Evolutionary conservation across 2,888 invertebrate genomes (phyloP).

Genomic region (Crematogaster levior): DNA sequence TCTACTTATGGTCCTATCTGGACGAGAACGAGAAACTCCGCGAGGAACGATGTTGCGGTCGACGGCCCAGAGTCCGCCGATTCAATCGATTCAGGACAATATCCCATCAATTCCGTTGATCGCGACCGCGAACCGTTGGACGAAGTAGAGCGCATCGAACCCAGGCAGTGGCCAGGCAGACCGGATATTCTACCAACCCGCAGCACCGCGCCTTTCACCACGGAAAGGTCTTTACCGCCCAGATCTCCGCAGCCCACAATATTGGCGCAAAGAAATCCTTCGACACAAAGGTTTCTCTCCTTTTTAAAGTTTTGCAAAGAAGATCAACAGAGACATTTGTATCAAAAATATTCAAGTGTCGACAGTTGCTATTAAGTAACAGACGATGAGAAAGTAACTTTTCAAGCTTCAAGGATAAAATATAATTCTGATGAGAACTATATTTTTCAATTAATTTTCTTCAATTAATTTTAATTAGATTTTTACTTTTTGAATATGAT

Average conservation of each 20-base stretch:
- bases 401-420: neutral
- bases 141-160: slow-evolving; percentile 79
- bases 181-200: slow-evolving; percentile 69
- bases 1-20: slow-evolving; percentile 53
- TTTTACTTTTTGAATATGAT: neutral
- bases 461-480: neutral
- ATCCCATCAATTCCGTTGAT: slow-evolving; percentile 62
- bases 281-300: slow-evolving; percentile 73
- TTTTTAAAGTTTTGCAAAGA: neutral
- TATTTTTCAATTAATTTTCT: no score
- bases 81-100: slow-evolving; percentile 46
- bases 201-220: slow-evolving; percentile 65
- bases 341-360: no score
- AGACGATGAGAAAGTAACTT: neutral
- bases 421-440: neutral
- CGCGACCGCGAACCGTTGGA: slow-evolving; percentile 77
- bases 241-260: slow-evolving; percentile 71
- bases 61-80: slow-evolving; percentile 40
- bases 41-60: slow-evolving; percentile 37
- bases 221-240: slow-evolving; percentile 62
- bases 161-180: slow-evolving; percentile 75
- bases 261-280: slow-evolving; percentile 74
- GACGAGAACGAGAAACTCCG: slow-evolving; percentile 35
- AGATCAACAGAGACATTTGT: neutral
- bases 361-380: no score